Base-by-base conservation (phyloP, 2,888 invertebrate species). In the Hipparchia semele region DNA sequence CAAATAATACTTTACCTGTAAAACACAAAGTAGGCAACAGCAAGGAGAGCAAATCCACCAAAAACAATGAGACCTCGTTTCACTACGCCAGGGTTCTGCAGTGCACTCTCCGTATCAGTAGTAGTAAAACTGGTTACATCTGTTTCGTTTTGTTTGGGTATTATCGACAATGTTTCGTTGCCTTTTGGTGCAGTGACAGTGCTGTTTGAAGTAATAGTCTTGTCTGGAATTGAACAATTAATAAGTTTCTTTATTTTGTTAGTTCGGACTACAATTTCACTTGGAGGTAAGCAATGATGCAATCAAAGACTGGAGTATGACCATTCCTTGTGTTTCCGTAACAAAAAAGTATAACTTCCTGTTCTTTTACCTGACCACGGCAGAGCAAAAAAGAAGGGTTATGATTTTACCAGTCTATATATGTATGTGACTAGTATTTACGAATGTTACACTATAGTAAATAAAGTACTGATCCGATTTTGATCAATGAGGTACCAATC, bases 21-120 rank as follows among this genome's bases (percentile, higher is more conserved):
- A 80, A 93, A 91, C 82, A 94, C 85, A 75, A 92, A 91, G 80
- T 94, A 94, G 13, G 91, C 91, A 13, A 87, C 80, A 23, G 90
- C 94, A 74, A 94, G 81, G 13, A 94, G 78, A 1, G 89, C 87
- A 81, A 94, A 91, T 61, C 93, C 93, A 70, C 94, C 93, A 79
- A 94, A 94, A 0, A 94, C 94, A 70, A 94, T 94, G 2, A 91
- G 79, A 1, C 89, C 94, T 78, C 94, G 83, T 76, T 90, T 93
- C 60, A 90, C 77, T 51, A 93, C 94, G 54, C 92, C 94, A 0
- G 94, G 91, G 59, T 84, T 88, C 54, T 86, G 88, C 2, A 91
- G 53, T 53, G 72, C 68, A 71, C 73, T 77, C 12, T 13, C 51
- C 12, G 53, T 6, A 12, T 77, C 73, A 13, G 73, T 45, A 13